These are phyloP conservation scores for Apogon hyalosoma DNA, from an alignment of 2,797 vertebrate species.

Conservation along the genomic window DNA sequence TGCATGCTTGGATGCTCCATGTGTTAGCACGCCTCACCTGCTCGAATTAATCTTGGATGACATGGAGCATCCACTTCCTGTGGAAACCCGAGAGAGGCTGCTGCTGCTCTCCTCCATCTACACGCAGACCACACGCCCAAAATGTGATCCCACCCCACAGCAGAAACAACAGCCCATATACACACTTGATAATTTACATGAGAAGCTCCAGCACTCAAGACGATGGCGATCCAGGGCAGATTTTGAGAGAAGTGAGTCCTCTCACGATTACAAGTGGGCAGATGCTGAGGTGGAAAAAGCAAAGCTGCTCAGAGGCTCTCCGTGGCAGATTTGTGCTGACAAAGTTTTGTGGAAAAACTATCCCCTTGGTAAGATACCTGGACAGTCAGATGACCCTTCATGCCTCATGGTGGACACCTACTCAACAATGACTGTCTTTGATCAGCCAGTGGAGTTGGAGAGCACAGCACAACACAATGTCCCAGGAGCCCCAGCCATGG, in stretches of 20 bases:
- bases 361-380: constrained; percentile 91
- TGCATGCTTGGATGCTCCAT: constrained; percentile 90
- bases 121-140: constrained; percentile 80
- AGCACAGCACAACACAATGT: constrained; percentile 59
- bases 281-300: constrained; percentile 83
- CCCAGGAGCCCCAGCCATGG: constrained; percentile 48
- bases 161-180: constrained; percentile 84
- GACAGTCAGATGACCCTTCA: constrained; percentile 92
- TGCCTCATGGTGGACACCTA: constrained; percentile 90
- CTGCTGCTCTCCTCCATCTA: constrained; percentile 92
- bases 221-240: constrained; percentile 18
- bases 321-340: constrained; percentile 91
- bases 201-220: constrained; percentile 78
- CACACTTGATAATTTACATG: constrained; percentile 90
- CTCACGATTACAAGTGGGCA: constrained; percentile 60
- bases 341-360: constrained; percentile 89
- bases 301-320: constrained; percentile 86
- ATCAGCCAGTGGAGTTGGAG: constrained; percentile 87
- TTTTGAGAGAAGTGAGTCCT: constrained; percentile 57
- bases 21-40: constrained; percentile 88
- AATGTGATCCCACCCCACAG: constrained; percentile 48
- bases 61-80: constrained; percentile 89
- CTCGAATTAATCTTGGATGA: constrained; percentile 89
- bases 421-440: constrained; percentile 89
- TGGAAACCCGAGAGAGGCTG: constrained; percentile 87